phyloP scores from a whole-genome alignment of 2,888 invertebrate species.

The Drosophila suboccidentalis region DNA sequence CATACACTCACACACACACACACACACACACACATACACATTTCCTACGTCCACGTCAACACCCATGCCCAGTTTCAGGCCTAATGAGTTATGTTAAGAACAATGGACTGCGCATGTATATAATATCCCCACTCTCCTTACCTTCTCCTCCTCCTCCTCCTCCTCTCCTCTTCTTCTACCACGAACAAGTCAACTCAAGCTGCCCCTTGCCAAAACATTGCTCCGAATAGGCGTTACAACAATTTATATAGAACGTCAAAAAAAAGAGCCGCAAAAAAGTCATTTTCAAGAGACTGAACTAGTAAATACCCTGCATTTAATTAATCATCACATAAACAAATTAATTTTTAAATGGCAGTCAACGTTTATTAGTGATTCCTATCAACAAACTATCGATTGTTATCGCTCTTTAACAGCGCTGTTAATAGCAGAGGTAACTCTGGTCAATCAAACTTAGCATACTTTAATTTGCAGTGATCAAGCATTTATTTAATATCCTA shows the following conservation, averaged over 20 bases:
- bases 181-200: slow-evolving; percentile 8
- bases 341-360: neutral
- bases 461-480: neutral
- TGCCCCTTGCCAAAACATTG: slow-evolving; percentile 64
- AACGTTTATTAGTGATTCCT: neutral
- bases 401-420: neutral
- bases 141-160: slow-evolving; percentile 9
- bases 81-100: slow-evolving; percentile 81
- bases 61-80: slow-evolving; percentile 59
- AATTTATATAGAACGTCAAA: slow-evolving; percentile 75
- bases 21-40: slow-evolving; percentile 33
- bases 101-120: slow-evolving; percentile 63
- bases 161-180: neutral
- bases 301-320: slow-evolving; percentile 22
- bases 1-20: slow-evolving; percentile 31
- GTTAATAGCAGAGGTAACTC: neutral
- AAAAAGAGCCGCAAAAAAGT: slow-evolving; percentile 33
- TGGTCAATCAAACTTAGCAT: neutral
- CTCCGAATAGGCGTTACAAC: slow-evolving; percentile 77
- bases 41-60: slow-evolving; percentile 50
- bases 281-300: neutral
- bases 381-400: neutral
- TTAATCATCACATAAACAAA: neutral
- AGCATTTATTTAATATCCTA: neutral
- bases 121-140: slow-evolving; percentile 42